Percentiles rank a stretch among this genome's conserved stretches.
Conservation (phyloP, 2,113 vertebrate species). For the Ahaetulla prasina region DNA sequence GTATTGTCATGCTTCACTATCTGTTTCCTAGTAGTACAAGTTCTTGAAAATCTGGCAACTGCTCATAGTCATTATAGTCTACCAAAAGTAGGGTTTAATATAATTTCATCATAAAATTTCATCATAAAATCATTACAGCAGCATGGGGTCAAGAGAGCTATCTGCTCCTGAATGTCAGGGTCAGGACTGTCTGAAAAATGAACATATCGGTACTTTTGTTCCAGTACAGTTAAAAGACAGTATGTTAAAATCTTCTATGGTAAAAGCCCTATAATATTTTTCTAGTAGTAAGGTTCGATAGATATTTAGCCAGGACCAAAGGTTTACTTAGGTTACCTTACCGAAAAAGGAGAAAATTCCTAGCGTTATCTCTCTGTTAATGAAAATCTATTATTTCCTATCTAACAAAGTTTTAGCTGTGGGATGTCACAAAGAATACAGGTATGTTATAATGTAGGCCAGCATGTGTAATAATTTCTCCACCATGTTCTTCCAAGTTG, state of each 20-base stretch:
- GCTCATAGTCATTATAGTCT: neutral
- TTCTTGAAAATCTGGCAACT: neutral
- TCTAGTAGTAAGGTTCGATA: neutral
- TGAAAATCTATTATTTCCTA: neutral
- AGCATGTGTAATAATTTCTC: neutral
- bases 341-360: neutral
- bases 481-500: neutral
- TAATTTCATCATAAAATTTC: neutral
- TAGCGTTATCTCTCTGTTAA: neutral
- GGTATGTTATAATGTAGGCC: neutral
- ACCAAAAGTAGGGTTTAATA: neutral
- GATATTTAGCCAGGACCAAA: neutral
- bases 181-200: neutral
- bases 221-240: neutral
- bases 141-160: neutral
- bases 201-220: neutral
- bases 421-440: neutral
- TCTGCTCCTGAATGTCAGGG: neutral
- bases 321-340: neutral
- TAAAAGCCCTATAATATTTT: neutral
- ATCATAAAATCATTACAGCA: neutral
- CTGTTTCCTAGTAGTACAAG: neutral
- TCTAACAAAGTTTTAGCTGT: neutral
- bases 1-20: neutral
- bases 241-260: neutral